Evolutionary conservation across 2,113 vertebrate species (phyloP).

Genomic region (Elgaria multicarinata): DNA sequence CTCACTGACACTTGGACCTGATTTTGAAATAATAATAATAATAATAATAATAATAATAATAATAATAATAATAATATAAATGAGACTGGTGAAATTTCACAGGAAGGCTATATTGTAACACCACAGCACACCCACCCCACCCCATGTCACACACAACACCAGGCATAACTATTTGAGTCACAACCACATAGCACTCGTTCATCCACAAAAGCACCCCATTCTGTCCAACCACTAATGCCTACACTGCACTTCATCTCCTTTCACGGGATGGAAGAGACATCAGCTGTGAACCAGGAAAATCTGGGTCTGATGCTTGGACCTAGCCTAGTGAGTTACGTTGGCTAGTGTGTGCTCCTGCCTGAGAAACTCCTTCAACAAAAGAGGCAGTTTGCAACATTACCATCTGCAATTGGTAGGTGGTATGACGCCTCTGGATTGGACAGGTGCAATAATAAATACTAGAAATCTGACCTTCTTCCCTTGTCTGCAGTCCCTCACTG

Average conservation of each 20-base stretch:
- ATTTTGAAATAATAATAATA: background rate
- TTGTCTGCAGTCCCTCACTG: too few relatives aligned
- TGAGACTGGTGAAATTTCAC: background rate
- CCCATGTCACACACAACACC: background rate
- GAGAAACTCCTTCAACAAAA: background rate
- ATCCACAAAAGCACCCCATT: background rate
- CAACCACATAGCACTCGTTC: background rate
- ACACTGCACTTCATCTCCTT: background rate
- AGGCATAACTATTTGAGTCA: background rate
- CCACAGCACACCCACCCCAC: too few relatives aligned
- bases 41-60: too few relatives aligned
- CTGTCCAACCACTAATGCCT: background rate
- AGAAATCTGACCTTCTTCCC: background rate
- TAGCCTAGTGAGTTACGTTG: background rate
- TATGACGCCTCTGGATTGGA: background rate
- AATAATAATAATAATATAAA: too few relatives aligned
- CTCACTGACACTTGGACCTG: conserved; percentile 69
- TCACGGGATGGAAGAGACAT: background rate
- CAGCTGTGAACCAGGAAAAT: background rate
- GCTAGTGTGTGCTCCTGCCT: too few relatives aligned
- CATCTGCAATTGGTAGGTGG: background rate
- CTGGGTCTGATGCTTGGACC: background rate
- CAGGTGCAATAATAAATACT: background rate
- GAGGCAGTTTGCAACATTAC: background rate
- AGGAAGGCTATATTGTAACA: background rate